These are phyloP conservation scores for Scylla paramamosain DNA, from an alignment of 1,140 invertebrate species.

Conservation along the genomic window DNA sequence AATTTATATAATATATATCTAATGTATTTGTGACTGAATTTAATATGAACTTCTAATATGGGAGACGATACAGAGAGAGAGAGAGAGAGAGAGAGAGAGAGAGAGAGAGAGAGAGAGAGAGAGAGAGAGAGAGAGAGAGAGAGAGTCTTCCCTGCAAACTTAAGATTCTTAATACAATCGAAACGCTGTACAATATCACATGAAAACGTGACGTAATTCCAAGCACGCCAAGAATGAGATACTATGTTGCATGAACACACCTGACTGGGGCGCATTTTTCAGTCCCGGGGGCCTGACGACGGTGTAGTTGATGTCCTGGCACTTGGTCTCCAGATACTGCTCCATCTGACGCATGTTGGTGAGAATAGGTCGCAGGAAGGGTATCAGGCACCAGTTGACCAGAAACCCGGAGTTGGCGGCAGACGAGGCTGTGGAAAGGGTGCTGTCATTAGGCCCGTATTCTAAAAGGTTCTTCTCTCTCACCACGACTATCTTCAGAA, in stretches of 20 bases:
- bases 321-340: slow-evolving; percentile 78
- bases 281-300: slow-evolving; percentile 80
- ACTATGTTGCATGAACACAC: slow-evolving; percentile 49
- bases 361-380: slow-evolving; percentile 78
- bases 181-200: too few species aligned
- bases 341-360: slow-evolving; percentile 80
- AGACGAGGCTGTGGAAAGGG: slow-evolving; percentile 56
- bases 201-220: too few species aligned
- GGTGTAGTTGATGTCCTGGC: slow-evolving; percentile 79
- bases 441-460: not conserved
- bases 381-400: slow-evolving; percentile 79
- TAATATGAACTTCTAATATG: too few species aligned
- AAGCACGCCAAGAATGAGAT: too few species aligned
- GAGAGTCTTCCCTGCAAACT: not conserved
- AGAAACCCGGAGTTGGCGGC: slow-evolving; percentile 78
- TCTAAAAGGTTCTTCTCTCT: not conserved
- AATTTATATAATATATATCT: too few species aligned
- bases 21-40: too few species aligned
- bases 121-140: not conserved
- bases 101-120: too few species aligned
- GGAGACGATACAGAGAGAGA: too few species aligned
- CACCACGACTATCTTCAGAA: not conserved
- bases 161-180: too few species aligned
- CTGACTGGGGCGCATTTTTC: slow-evolving; percentile 62
- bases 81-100: too few species aligned